These are phyloP conservation scores for Temnothorax nylanderi DNA, from an alignment of 1,140 invertebrate species.

Conservation along the genomic window DNA sequence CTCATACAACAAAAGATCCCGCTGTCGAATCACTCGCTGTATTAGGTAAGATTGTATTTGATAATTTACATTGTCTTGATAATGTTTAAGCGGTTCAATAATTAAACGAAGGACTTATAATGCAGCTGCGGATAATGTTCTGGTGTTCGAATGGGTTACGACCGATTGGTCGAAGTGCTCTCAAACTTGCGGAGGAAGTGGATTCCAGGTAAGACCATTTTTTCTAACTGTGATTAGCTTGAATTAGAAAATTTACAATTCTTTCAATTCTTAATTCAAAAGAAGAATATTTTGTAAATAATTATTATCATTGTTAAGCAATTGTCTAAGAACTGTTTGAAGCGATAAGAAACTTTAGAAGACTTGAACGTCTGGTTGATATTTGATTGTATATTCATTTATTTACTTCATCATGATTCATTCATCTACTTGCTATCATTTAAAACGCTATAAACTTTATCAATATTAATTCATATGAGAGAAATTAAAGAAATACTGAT, in stretches of 20 bases:
- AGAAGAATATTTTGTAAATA: background rate
- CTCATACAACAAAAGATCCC: constrained; percentile 34
- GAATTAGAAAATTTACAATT: constrained; percentile 35
- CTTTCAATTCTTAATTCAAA: background rate
- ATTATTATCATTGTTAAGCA: constrained; percentile 35
- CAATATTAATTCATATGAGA: background rate
- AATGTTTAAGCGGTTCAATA: constrained; percentile 15
- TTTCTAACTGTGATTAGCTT: constrained; percentile 9
- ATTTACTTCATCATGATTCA: background rate
- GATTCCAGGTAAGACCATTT: constrained; percentile 86
- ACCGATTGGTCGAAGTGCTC: constrained; percentile 95
- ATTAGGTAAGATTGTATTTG: constrained; percentile 71
- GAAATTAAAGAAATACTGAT: background rate
- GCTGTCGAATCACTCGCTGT: constrained; percentile 29
- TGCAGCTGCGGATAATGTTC: constrained; percentile 74
- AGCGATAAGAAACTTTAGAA: background rate
- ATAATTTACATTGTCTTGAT: constrained; percentile 35
- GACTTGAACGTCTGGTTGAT: background rate
- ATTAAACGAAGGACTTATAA: constrained; percentile 46
- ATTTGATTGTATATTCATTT: background rate
- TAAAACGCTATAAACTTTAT: background rate
- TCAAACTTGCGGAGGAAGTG: constrained; percentile 93
- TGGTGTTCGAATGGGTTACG: constrained; percentile 92
- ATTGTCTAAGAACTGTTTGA: constrained; percentile 15
- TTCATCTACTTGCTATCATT: constrained; percentile 12